These are phyloP conservation scores for Drosophila neotestacea DNA, from an alignment of 2,888 invertebrate genomes.

Conservation along the genomic window DNA sequence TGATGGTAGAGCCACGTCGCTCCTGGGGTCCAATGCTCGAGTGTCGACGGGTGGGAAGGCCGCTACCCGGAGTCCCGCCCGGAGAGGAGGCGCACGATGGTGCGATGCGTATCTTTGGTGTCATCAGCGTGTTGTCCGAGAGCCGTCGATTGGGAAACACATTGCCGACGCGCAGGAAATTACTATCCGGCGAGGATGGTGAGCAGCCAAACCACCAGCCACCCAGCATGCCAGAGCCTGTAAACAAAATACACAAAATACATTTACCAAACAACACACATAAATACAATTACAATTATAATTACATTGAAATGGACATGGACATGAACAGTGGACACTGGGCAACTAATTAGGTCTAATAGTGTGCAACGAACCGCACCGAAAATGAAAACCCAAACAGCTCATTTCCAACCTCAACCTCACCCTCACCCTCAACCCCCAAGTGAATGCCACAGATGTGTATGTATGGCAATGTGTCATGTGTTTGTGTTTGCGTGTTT, in stretches of 20 bases:
- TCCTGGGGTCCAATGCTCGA: conserved; percentile 97
- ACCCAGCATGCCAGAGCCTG: conserved; percentile 89
- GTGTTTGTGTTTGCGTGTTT: conserved; percentile 12
- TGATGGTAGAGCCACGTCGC: conserved; percentile 92
- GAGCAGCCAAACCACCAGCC: conserved; percentile 95
- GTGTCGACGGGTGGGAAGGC: conserved; percentile 94
- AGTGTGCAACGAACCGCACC: conserved; percentile 28
- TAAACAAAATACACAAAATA: conserved; percentile 28
- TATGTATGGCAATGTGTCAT: conserved; percentile 2
- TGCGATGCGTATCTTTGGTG: conserved; percentile 94
- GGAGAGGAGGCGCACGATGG: conserved; percentile 95
- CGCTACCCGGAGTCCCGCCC: conserved; percentile 89
- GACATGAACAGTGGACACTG: conserved; percentile 11
- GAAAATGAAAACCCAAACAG: conserved; percentile 15
- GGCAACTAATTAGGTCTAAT: conserved; percentile 63
- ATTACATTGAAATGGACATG: conserved; percentile 13
- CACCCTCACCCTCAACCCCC: not conserved
- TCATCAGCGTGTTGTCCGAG: conserved; percentile 96
- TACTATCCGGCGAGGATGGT: conserved; percentile 93
- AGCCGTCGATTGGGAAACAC: conserved; percentile 94
- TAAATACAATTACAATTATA: conserved; percentile 10
- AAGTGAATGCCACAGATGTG: not conserved
- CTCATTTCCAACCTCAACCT: not conserved
- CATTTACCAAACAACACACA: not conserved
- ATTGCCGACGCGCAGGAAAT: conserved; percentile 93